Evolutionary conservation across 2,797 vertebrate species (phyloP), one percentile per base, ranked within the genome.

Genomic region (Spatula versicolor): DNA sequence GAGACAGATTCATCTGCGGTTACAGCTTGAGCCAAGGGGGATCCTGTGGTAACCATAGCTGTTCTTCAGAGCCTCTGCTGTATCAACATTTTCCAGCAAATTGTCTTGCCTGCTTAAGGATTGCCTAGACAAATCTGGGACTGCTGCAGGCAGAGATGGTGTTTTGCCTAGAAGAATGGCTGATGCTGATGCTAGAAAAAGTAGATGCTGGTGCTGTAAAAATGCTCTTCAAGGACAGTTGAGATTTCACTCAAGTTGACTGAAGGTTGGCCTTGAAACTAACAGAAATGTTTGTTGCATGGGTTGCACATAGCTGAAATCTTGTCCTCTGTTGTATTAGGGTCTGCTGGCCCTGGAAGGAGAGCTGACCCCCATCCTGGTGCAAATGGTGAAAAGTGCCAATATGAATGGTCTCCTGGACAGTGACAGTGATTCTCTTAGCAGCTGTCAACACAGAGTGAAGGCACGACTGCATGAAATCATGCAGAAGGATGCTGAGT

Each of bases 351-450:
- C 99, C 41, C 97, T 99, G 95, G 99, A 99, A 96, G 99, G 99
- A 2, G 99, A 99, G 97, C 98, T 99, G 95, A 99, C 99, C 1
- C 99, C 99, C 77, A 99, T 99, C 97, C 97, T 99, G 97, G 99
- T 99, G 80, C 99, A 99, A 98, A 99, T 99, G 99, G 99, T 99
- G 87, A 99, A 99, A 97, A 99, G 99, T 41, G 99, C 99, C 96
- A 99, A 99, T 97, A 99, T 99, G 99, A 99, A 99, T 1, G 99
- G 99, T 31, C 98, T 99, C 56, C 98, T 99, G 96, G 99, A 99
- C 97, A 99, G 99, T 9, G 99, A 99, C 96, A 98, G 99, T 0
- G 99, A 99, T 95, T 99, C 99, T 2, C 97, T 99, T 80, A 99
- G 98, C 96, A 98, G 99, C 97, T 99, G 99, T 92, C 99, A 99